Conservation (phyloP, 2,797 vertebrate genomes). For the Enoplosus armatus region DNA sequence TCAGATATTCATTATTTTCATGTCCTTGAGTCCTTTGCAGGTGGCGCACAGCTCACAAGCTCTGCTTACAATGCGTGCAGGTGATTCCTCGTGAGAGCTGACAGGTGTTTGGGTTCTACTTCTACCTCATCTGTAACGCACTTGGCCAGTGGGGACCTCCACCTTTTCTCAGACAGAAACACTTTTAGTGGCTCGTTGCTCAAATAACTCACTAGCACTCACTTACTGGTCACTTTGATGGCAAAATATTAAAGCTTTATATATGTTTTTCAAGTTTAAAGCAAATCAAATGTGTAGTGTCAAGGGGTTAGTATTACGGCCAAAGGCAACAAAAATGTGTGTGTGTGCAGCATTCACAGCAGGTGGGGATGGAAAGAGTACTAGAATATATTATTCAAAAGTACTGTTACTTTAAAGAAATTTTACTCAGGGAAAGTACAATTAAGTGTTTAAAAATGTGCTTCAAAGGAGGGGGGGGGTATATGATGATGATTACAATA, state of each 20-base stretch:
- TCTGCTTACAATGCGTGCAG: constrained; percentile 14
- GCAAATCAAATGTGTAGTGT: no score
- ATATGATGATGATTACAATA: no score
- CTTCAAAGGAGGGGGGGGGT: no score
- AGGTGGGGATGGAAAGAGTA: no score
- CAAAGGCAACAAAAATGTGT: no score
- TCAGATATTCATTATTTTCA: constrained; percentile 23
- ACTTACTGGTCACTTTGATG: background rate
- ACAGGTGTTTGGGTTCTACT: constrained; percentile 23
- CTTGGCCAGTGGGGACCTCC: background rate
- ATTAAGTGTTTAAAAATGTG: no score
- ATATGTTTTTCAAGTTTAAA: no score
- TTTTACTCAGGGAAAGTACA: no score
- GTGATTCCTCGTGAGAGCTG: constrained; percentile 34
- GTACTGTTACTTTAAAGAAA: no score
- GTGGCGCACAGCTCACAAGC: constrained; percentile 4
- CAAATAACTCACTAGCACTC: background rate
- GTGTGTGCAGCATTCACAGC: no score
- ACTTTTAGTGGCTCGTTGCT: background rate
- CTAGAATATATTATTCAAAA: no score
- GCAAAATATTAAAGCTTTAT: background rate
- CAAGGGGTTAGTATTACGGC: no score
- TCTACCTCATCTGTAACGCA: constrained; percentile 13
- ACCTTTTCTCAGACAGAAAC: constrained; percentile 5
- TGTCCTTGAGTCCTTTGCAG: constrained; percentile 18